Percentiles rank a stretch among this genome's conserved stretches.
Evolutionary conservation across 2,888 invertebrate genomes (phyloP).

Genomic region (Kuschelorhynchus macadamiae): DNA sequence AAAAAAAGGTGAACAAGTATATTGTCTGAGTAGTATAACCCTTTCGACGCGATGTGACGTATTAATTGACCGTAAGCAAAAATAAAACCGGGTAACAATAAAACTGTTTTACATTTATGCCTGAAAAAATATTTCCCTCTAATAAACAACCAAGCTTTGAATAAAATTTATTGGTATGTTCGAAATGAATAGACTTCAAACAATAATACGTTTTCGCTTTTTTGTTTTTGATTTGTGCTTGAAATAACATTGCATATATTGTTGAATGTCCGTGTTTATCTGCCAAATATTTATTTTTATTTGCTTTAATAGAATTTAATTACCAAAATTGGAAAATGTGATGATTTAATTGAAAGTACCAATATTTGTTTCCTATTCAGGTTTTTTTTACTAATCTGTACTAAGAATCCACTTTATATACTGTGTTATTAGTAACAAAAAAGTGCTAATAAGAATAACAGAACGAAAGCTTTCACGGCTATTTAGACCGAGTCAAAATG

Average conservation of each 20-base stretch:
- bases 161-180: conserved; percentile 27
- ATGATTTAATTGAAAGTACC: not conserved
- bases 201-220: conserved; percentile 12
- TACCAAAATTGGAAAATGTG: not conserved
- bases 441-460: too few relatives aligned
- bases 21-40: too few relatives aligned
- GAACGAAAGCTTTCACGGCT: too few relatives aligned
- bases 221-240: conserved; percentile 27
- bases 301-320: conserved; percentile 2
- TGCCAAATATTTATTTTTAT: not conserved
- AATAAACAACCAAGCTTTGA: conserved; percentile 12
- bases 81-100: conserved; percentile 16
- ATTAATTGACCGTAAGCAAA: conserved; percentile 7
- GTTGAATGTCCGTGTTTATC: conserved; percentile 2
- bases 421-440: too few relatives aligned
- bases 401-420: too few relatives aligned
- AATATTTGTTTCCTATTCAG: too few relatives aligned
- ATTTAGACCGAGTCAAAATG: too few relatives aligned
- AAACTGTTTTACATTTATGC: conserved; percentile 14
- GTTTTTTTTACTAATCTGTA: too few relatives aligned
- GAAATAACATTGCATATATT: conserved; percentile 17
- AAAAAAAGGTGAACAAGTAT: too few relatives aligned
- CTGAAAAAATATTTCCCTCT: conserved; percentile 34
- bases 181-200: conserved; percentile 16
- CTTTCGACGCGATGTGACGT: not conserved